phyloP scores from a whole-genome alignment of 2,113 vertebrate species.

The Caranx ignobilis region DNA sequence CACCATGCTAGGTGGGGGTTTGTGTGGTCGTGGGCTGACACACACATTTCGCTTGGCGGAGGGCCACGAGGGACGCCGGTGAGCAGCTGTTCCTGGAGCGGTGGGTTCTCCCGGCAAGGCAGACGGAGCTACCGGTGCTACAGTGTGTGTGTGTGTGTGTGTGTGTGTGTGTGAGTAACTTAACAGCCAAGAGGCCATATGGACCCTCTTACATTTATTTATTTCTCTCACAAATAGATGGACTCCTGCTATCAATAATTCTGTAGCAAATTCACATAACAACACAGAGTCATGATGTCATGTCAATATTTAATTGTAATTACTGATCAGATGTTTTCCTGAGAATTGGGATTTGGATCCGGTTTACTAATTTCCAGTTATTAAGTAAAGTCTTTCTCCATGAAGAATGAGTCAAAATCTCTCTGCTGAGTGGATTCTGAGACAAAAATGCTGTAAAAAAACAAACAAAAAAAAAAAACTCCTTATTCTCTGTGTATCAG shows the following conservation, averaged over 20 bases:
- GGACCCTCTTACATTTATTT: constrained; percentile 54
- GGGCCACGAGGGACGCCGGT: constrained; percentile 55
- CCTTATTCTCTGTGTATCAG: no score
- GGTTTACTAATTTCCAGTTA: no score
- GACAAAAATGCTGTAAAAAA: no score
- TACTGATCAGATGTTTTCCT: neutral
- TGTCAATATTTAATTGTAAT: constrained; percentile 2
- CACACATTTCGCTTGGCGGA: constrained; percentile 61
- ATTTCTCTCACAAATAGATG: constrained; percentile 38
- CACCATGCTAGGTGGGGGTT: constrained; percentile 45
- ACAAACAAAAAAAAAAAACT: no score
- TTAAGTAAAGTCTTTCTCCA: no score
- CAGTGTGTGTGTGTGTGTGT: constrained; percentile 29
- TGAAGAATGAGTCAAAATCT: no score
- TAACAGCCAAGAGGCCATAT: constrained; percentile 63
- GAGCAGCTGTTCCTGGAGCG: constrained; percentile 75
- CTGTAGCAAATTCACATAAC: constrained; percentile 9
- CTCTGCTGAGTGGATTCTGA: no score
- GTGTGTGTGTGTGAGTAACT: constrained; percentile 23
- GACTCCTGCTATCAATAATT: constrained; percentile 36
- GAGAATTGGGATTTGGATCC: no score
- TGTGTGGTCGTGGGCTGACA: constrained; percentile 57
- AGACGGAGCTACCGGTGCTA: constrained; percentile 55
- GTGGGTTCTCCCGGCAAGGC: constrained; percentile 61
- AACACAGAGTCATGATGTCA: neutral